A percentile compares a stretch with the other conserved stretches of the same genome.
Evolutionary conservation across 1,140 invertebrate genomes (phyloP).

Genomic region (Drosophila orena): DNA sequence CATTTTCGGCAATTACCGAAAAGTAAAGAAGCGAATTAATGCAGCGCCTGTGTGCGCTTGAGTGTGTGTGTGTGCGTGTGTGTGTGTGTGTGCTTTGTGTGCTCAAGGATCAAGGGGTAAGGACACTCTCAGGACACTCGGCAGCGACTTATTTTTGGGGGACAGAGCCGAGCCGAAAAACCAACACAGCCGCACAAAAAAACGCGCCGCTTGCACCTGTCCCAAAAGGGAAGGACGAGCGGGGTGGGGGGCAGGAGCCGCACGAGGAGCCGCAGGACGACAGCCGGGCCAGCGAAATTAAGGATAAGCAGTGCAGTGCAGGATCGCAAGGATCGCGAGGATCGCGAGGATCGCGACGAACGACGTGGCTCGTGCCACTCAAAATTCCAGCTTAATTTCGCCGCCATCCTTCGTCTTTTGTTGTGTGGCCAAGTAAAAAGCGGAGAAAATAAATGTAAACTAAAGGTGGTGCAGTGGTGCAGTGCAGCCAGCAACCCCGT

Average conservation of each 20-base stretch:
- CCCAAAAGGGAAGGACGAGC: slow-evolving; percentile 16
- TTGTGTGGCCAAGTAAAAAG: slow-evolving; percentile 14
- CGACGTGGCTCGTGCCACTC: slow-evolving; percentile 58
- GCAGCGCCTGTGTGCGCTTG: slow-evolving; percentile 30
- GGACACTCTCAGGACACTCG: slow-evolving; percentile 31
- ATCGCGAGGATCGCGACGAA: slow-evolving; percentile 5
- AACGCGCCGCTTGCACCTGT: slow-evolving; percentile 64
- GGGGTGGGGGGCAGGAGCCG: background rate
- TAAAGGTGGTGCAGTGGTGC: background rate
- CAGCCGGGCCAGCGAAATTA: slow-evolving; percentile 46
- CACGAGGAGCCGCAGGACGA: slow-evolving; percentile 27
- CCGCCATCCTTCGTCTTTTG: slow-evolving; percentile 13
- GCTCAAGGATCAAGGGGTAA: slow-evolving; percentile 27
- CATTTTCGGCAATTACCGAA: slow-evolving; percentile 82
- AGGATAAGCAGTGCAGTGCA: slow-evolving; percentile 65
- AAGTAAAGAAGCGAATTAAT: slow-evolving; percentile 81
- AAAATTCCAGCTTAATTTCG: slow-evolving; percentile 74
- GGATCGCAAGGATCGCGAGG: slow-evolving; percentile 13
- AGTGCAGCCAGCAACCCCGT: background rate
- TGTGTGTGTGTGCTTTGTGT: slow-evolving; percentile 13
- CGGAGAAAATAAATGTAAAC: background rate
- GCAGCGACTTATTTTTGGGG: slow-evolving; percentile 35
- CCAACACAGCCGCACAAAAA: slow-evolving; percentile 2
- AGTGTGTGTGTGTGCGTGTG: slow-evolving; percentile 15
- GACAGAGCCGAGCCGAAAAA: slow-evolving; percentile 13